Evolutionary conservation across 2,113 vertebrate species (phyloP), one percentile per base, ranked within the genome.

Genomic region (Trochalopteron elliotii): DNA sequence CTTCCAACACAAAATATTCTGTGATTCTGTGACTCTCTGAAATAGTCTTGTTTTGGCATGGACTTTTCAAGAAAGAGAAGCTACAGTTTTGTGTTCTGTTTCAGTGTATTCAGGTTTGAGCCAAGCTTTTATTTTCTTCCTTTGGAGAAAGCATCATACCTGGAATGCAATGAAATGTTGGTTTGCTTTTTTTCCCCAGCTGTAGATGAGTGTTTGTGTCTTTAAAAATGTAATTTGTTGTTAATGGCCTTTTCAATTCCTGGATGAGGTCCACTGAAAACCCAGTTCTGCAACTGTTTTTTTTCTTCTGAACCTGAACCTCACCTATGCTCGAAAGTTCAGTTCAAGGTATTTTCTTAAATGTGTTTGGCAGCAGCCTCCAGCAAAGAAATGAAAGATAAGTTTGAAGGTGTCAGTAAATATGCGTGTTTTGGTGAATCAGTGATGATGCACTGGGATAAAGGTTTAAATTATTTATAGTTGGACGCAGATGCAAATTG

Each of bases 391-490:
- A 68, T 50, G 42, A 52, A 63, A 89, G 68, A 44, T 91, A 68
- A 83, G 44, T 83, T 89, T 44, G 88, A 94, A 95, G 52, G 79
- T 94, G 68, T 83, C 74, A 28, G 72, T 94, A 94, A 90, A 95
- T 92, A 74, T 88, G 37, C 33, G 0, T 88, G 59, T 89, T 92
- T 60, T 75, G 68, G 64, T 97, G 92, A 96, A 92, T 91, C 86
- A 95, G 91, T 87, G 63, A 87, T 95, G 88, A 92, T 81, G 49
- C 83, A 61, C 61, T 93, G 49, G 37, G 60, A 49, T 86, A 95
- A 89, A 92, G 40, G 72, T 94, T 96, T 95, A 70, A 83, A 83
- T 94, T 92, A 96, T 94, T 95, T 93, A 89, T 92, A 96, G 72
- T 45, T 90, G 52, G 53, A 81, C 28, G 2, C 52, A 92, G 65